A percentile compares a stretch with the other conserved stretches of the same genome.
Evolutionary conservation across 2,113 vertebrate species (phyloP).

Genomic region (Bungarus multicinctus): DNA sequence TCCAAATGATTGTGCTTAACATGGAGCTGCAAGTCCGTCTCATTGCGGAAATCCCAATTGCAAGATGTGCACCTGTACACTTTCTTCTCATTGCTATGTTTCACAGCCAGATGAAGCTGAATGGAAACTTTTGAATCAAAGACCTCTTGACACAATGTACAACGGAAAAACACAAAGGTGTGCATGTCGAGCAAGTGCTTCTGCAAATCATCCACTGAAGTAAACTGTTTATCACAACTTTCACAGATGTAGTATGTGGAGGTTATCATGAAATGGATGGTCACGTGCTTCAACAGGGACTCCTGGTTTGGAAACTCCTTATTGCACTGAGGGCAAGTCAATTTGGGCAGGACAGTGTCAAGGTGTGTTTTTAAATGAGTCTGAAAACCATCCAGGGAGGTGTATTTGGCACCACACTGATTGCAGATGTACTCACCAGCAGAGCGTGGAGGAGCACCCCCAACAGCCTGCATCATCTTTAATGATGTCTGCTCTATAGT

Average conservation of each 20-base stretch:
- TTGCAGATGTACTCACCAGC: constrained; percentile 93
- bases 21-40: constrained; percentile 92
- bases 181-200: constrained; percentile 98
- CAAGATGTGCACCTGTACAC: constrained; percentile 95
- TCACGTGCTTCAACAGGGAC: constrained; percentile 94
- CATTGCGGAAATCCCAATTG: constrained; percentile 97
- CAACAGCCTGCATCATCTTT: constrained; percentile 84
- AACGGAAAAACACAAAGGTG: constrained; percentile 97
- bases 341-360: constrained; percentile 87
- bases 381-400: constrained; percentile 93
- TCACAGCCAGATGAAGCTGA: constrained; percentile 95
- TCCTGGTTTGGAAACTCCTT: constrained; percentile 98
- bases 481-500: constrained; percentile 85
- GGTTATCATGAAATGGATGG: constrained; percentile 96
- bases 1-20: constrained; percentile 97
- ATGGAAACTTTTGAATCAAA: constrained; percentile 99
- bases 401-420: constrained; percentile 94
- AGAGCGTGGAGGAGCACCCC: constrained; percentile 79
- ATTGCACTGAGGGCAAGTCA: constrained; percentile 97
- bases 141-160: constrained; percentile 96
- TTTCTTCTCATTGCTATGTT: constrained; percentile 98
- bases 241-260: constrained; percentile 98
- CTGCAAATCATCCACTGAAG: constrained; percentile 96
- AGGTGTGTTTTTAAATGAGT: constrained; percentile 96
- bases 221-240: constrained; percentile 99